A percentile compares a stretch with the other conserved stretches of the same genome.
These are phyloP conservation scores for Pelochelys cantorii DNA, from an alignment of 2,797 vertebrate species.

Conservation along the genomic window DNA sequence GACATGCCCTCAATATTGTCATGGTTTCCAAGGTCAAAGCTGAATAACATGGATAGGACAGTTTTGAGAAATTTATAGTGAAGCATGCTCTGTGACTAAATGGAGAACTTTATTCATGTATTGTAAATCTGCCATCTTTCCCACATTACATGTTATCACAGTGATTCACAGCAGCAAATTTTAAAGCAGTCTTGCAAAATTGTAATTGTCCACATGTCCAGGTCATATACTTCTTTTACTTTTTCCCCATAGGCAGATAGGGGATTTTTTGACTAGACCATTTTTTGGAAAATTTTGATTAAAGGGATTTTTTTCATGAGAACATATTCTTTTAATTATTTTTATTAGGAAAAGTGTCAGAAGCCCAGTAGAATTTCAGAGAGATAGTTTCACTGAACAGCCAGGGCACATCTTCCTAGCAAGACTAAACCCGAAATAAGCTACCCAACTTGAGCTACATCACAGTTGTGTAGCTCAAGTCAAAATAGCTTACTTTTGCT, in stretches of 20 bases:
- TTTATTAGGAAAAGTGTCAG: neutral
- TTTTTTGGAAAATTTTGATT: neutral
- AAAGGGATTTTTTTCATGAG: neutral
- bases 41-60: neutral
- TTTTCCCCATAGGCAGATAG: neutral
- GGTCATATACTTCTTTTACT: neutral
- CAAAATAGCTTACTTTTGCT: too few species aligned
- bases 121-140: neutral
- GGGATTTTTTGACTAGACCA: neutral
- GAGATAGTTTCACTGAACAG: neutral
- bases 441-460: too few species aligned
- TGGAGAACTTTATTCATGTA: neutral
- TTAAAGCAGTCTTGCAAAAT: neutral
- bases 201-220: neutral
- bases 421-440: too few species aligned
- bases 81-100: neutral
- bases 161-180: neutral
- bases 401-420: neutral
- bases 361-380: neutral
- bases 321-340: neutral
- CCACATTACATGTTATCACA: neutral
- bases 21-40: neutral
- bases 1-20: neutral
- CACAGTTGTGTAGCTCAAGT: too few species aligned
- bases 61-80: neutral